Evolutionary conservation across 2,113 vertebrate genomes (phyloP).

Genomic region (Hirundichthys speculiger): DNA sequence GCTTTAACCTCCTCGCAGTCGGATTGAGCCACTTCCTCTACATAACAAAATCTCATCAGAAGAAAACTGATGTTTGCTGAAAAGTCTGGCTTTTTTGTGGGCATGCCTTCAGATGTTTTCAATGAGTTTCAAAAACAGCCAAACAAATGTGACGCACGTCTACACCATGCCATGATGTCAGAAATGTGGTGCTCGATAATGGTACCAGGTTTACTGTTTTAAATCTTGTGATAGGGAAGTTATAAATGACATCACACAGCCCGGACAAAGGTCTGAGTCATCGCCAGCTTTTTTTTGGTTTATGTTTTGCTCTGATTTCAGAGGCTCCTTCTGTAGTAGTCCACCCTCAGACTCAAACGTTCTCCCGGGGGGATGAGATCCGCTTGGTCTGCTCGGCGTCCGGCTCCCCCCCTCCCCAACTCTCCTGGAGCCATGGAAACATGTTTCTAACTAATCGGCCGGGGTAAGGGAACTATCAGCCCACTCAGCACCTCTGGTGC

Average conservation of each 20-base stretch:
- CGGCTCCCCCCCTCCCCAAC: constrained; percentile 82
- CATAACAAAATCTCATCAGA: constrained; percentile 53
- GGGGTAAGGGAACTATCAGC: constrained; percentile 72
- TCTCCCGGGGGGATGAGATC: constrained; percentile 85
- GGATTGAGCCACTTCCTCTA: constrained; percentile 55
- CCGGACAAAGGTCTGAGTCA: constrained; percentile 45
- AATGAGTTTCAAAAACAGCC: constrained; percentile 36
- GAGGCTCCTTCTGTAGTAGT: constrained; percentile 86
- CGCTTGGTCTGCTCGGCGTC: constrained; percentile 83
- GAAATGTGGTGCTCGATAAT: constrained; percentile 27
- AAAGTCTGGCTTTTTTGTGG: constrained; percentile 37
- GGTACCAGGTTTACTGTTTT: constrained; percentile 32
- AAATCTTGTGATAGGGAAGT: constrained; percentile 33
- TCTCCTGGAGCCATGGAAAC: constrained; percentile 86
- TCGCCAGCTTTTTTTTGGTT: constrained; percentile 11
- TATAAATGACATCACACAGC: constrained; percentile 60
- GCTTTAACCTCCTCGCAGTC: constrained; percentile 42
- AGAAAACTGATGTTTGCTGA: constrained; percentile 39
- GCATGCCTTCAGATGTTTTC: constrained; percentile 32
- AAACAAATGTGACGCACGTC: constrained; percentile 37
- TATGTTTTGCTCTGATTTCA: constrained; percentile 58
- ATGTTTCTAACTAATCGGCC: constrained; percentile 73
- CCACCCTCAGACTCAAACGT: constrained; percentile 74
- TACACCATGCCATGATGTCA: constrained; percentile 38
- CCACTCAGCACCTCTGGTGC: constrained; percentile 68